Conservation (phyloP, 2,888 invertebrate genomes). For the Temnothorax unifasciatus region DNA sequence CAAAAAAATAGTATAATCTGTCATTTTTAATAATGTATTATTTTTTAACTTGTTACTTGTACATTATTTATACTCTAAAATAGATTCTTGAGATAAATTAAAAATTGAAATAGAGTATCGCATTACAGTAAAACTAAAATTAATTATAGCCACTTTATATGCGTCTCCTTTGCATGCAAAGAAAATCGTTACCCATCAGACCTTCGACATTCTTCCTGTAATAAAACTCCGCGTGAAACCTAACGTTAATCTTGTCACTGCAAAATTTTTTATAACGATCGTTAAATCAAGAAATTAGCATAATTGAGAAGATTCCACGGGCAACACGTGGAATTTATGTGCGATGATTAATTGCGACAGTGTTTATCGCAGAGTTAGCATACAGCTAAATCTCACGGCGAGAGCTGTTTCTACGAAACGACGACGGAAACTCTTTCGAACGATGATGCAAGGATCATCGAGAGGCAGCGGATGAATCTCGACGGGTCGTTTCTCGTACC, state of each 20-base stretch:
- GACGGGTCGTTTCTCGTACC: not conserved
- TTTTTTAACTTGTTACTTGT: not conserved
- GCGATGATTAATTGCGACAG: constrained; percentile 3
- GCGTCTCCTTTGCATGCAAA: not conserved
- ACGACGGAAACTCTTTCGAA: not conserved
- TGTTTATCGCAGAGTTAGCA: not conserved
- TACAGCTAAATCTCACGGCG: not conserved
- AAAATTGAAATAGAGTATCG: not conserved
- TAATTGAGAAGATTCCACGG: constrained; percentile 6
- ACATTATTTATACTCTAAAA: constrained; percentile 4
- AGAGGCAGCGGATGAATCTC: constrained; percentile 19
- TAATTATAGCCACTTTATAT: constrained; percentile 1
- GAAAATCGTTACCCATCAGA: not conserved
- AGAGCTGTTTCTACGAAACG: constrained; percentile 19
- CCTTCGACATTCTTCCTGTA: not conserved
- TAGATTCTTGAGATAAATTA: not conserved
- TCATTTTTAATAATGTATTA: not conserved
- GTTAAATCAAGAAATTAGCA: constrained; percentile 29
- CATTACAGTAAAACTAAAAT: not conserved
- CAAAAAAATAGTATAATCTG: too few species aligned
- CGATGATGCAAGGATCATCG: constrained; percentile 34
- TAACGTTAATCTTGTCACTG: not conserved
- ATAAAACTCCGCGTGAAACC: not conserved
- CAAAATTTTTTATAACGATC: not conserved
- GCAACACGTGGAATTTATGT: constrained; percentile 2